A percentile compares a stretch with the other conserved stretches of the same genome.
Conservation (phyloP, 1,140 invertebrate species). For the Antheraea pernyi region DNA sequence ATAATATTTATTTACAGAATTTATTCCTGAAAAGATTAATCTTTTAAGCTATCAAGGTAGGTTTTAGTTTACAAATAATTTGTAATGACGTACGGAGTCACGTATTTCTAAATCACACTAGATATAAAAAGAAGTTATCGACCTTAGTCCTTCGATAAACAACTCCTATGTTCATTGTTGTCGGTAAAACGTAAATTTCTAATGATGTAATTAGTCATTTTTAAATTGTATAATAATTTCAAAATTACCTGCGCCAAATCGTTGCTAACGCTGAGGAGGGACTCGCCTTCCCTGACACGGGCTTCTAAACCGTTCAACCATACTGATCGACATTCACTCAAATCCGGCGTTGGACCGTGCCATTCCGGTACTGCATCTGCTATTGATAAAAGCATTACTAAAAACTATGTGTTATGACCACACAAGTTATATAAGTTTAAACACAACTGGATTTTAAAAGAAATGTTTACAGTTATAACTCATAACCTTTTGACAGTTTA, state of each 20-base stretch:
- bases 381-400: slow-evolving; percentile 17
- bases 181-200: not conserved
- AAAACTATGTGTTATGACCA: too few species aligned
- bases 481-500: too few species aligned
- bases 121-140: too few species aligned
- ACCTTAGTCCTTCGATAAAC: not conserved
- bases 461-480: too few species aligned
- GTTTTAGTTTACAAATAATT: too few species aligned
- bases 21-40: too few species aligned
- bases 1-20: too few species aligned
- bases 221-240: not conserved
- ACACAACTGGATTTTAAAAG: too few species aligned
- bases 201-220: not conserved
- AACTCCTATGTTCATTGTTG: not conserved
- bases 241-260: slow-evolving; percentile 85
- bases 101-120: too few species aligned
- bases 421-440: too few species aligned
- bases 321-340: slow-evolving; percentile 94
- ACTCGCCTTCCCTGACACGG: slow-evolving; percentile 87
- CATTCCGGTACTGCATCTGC: slow-evolving; percentile 81
- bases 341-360: slow-evolving; percentile 89
- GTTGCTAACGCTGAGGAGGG: slow-evolving; percentile 88
- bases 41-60: too few species aligned
- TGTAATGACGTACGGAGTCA: too few species aligned
- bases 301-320: slow-evolving; percentile 89